These are phyloP conservation scores for Globicephala melas DNA, from an alignment of 2,113 vertebrate genomes.

Conservation along the genomic window DNA sequence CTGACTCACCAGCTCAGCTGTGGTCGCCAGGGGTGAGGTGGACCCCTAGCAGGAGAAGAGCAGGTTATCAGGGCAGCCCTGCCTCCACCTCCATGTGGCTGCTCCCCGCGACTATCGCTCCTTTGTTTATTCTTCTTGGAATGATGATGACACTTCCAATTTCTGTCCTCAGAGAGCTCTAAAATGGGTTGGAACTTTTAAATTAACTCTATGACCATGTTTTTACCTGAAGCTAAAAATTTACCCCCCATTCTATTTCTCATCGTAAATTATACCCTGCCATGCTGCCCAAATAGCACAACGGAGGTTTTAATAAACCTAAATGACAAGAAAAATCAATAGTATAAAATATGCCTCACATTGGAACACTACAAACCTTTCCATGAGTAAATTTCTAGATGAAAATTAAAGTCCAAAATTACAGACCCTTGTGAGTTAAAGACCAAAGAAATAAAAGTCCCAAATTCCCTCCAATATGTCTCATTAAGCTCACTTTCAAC, in stretches of 20 bases:
- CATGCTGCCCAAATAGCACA: neutral
- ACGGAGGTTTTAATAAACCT: neutral
- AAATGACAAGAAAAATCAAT: neutral
- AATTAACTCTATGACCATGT: neutral
- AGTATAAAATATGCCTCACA: neutral
- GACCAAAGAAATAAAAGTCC: neutral
- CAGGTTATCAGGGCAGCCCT: neutral
- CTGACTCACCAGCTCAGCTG: neutral
- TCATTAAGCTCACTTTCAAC: neutral
- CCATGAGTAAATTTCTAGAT: neutral
- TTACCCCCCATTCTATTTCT: neutral
- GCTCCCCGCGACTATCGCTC: neutral
- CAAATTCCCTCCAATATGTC: neutral
- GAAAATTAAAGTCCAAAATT: neutral
- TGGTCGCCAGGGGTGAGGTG: neutral
- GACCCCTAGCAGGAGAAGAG: neutral
- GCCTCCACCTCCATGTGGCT: neutral
- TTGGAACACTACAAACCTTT: neutral
- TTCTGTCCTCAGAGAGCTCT: neutral
- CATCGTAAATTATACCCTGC: neutral
- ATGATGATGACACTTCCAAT: neutral
- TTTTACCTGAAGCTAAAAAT: neutral
- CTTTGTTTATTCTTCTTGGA: neutral
- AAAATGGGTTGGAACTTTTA: neutral
- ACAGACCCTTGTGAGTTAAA: neutral